Base-by-base conservation (phyloP, 2,797 vertebrate species). In the Labeo calbasu region DNA sequence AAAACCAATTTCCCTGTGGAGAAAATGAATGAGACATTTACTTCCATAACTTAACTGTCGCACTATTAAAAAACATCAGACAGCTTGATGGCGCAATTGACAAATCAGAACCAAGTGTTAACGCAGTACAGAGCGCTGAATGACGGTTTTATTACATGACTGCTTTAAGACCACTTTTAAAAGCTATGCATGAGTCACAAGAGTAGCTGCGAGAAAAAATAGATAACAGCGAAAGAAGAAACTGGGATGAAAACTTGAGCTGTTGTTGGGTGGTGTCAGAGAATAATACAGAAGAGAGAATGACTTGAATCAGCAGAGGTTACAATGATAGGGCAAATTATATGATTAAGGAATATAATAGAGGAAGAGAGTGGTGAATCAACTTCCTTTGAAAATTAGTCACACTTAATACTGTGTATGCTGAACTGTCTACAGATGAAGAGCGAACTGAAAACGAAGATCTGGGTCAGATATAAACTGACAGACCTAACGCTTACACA, bases 261-360 rank as follows among this genome's bases (percentile, higher is more conserved):
- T 12, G 21, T 59, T 50, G 69, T 21, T 43, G 32, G 77, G 50
- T 36, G 72, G 11, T 43, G 51, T 57, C 51, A 28, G 19, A 81
- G 14, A 80, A 57, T 43, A 48, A 61, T 14, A 61, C 57, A 3
- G 23, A 73, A 51, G 48, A 68, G 13, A 73, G 36, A 32, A 72
- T 50, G 11, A 28, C 40, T 72, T 48, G 55, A 81, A 81, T 81
- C 68, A 81, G 46, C 57, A 81, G 68, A 72, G 15, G 55, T 72
- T 50, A 40, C n/a, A 51, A 51, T 50, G 28, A 19, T 71, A 82
- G 0, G 23, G 19, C 43, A 82, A 73, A 73, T 73, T 50, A 63
- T 63, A 48, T 51, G 69, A 73, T 82, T 82, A 63, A 51, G 21
- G 25, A 82, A 82, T 82, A 65, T 63, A 51, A 63, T 72, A 61